These are phyloP conservation scores for Batillaria attramentaria DNA, from an alignment of 1,140 invertebrate genomes.

Conservation along the genomic window DNA sequence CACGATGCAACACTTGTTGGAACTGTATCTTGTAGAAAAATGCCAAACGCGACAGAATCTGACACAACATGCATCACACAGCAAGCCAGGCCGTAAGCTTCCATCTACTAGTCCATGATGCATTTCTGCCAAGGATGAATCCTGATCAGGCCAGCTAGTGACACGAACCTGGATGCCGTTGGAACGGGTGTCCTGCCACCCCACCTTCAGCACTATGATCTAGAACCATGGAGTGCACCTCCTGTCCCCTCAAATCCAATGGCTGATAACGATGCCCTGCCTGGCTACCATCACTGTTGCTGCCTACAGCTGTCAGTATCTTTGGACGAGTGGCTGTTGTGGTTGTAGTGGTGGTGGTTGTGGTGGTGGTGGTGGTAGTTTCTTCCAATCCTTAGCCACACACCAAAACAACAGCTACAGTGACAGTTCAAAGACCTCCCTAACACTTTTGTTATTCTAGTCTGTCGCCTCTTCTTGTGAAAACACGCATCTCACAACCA, in stretches of 20 bases:
- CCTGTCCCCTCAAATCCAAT: neutral
- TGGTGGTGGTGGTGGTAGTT: conserved; percentile 1
- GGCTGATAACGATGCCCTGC: neutral
- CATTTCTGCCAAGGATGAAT: too few species aligned
- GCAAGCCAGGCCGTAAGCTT: neutral
- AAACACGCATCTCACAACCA: too few species aligned
- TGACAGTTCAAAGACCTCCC: too few species aligned
- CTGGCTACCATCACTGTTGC: neutral
- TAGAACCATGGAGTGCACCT: conserved; percentile 1
- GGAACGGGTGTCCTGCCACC: neutral
- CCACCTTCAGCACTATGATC: conserved; percentile 3
- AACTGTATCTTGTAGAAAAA: neutral
- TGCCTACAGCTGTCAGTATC: neutral
- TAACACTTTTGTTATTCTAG: too few species aligned
- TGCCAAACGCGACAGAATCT: neutral
- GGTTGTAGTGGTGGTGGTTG: neutral
- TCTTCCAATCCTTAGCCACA: too few species aligned
- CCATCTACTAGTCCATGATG: too few species aligned
- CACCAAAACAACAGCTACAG: too few species aligned
- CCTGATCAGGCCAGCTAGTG: too few species aligned
- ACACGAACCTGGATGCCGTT: neutral
- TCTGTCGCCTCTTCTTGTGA: too few species aligned
- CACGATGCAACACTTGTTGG: neutral
- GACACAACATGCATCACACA: neutral
- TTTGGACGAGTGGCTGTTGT: neutral